Evolutionary conservation across 2,888 invertebrate species (phyloP), one percentile per base, ranked within the genome.

Genomic region (Tyria jacobaeae): DNA sequence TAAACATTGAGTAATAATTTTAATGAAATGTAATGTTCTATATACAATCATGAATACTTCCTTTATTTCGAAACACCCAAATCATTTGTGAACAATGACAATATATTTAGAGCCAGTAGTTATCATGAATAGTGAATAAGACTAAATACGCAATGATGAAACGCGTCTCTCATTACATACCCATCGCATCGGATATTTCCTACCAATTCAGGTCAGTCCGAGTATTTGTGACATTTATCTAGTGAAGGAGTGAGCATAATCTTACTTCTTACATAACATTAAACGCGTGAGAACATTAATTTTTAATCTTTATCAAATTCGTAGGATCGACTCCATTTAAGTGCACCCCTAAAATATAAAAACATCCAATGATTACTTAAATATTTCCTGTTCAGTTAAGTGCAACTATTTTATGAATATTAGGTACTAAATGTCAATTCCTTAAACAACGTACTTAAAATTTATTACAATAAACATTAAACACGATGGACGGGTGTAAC

Each of bases 401-500:
- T 92, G 93, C 91, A 86, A 85, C 86, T 90, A 90, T 84, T 76
- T 85, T 86, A 89, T 82, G 86, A 86, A 82, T 88, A 85, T 85
- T 87, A 86, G 83, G 82, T 90, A 89, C 89, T 88, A 91, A 88
- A 88, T 73, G 81, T 86, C 89, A 89, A 90, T 89, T 87, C 87
- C 92, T 91, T 91, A 91, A 88, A 89, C 87, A 89, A 89, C 85
- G 79, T 86, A 87, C 90, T 89, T 92, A 90, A 89, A n/a, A 83
- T 80, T 77, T 82, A 89, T 88, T 88, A 89, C 86, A 89, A 88
- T 91, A 89, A 91, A 92, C 82, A 85, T 92, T 92, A 88, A 89
- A 87, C 87, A 92, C 92, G 91, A 92, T 94, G 94, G 94, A 94
- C 94, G 94, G 94, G 94, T 92, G 92, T 90, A 94, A 94, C 92